A percentile compares a stretch with the other conserved stretches of the same genome.
Conservation (phyloP, 2,888 invertebrate species). For the Eubasilissa splendida region DNA sequence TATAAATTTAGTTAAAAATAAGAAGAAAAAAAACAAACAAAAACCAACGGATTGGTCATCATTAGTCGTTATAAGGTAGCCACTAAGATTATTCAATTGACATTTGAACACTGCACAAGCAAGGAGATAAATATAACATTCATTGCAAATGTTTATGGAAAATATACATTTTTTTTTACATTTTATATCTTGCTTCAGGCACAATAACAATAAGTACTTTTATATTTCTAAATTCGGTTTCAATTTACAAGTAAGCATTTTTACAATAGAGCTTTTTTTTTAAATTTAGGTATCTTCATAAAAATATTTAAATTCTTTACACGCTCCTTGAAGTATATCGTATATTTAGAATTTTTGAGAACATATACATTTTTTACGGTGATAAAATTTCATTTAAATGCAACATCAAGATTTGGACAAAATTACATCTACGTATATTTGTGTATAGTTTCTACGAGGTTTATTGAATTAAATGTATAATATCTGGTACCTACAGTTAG, state of each 20-base stretch:
- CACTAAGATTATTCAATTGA: slow-evolving; percentile 32
- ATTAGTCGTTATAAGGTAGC: too few species aligned
- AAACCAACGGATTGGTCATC: too few species aligned
- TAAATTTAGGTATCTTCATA: background rate
- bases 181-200: slow-evolving; percentile 56
- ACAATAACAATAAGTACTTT: slow-evolving; percentile 57
- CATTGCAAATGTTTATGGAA: slow-evolving; percentile 37
- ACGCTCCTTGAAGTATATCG: slow-evolving; percentile 3
- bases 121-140: slow-evolving; percentile 31
- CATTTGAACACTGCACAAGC: slow-evolving; percentile 44
- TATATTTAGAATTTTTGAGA: slow-evolving; percentile 22
- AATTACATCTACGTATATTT: slow-evolving; percentile 31
- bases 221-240: slow-evolving; percentile 56
- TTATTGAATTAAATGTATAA: background rate
- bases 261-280: slow-evolving; percentile 44
- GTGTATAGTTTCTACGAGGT: slow-evolving; percentile 17
- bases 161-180: slow-evolving; percentile 45
- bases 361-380: background rate
- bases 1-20: background rate
- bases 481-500: slow-evolving; percentile 2
- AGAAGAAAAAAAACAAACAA: too few species aligned
- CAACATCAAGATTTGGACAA: slow-evolving; percentile 53
- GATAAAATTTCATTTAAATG: slow-evolving; percentile 27
- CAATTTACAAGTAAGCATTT: slow-evolving; percentile 46
- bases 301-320: slow-evolving; percentile 15